Percentiles rank a stretch among this genome's conserved stretches.
phyloP scores from a whole-genome alignment of 2,888 invertebrate genomes.

The Chaetogeoica ovagalla region DNA sequence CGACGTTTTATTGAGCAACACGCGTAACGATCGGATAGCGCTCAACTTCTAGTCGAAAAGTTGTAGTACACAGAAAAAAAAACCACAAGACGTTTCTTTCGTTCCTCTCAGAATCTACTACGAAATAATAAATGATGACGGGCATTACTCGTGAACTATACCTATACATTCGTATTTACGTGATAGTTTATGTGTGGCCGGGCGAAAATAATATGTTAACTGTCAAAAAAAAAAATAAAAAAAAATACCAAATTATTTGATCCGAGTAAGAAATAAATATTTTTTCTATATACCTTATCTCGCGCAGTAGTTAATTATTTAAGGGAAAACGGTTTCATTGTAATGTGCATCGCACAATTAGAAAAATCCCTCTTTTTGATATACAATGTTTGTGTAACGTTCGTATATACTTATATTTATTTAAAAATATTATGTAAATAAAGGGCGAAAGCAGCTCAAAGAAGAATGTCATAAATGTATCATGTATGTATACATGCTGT shows the following conservation, averaged over 20 bases:
- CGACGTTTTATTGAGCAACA: no score
- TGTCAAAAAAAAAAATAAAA: neutral
- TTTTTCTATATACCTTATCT: neutral
- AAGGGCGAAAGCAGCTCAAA: constrained; percentile 19
- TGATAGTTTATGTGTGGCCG: no score
- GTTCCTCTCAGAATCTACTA: no score
- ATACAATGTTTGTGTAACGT: neutral
- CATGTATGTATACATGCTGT: no score
- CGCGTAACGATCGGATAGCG: no score
- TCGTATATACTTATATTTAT: neutral
- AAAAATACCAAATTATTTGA: neutral
- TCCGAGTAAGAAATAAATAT: constrained; percentile 4
- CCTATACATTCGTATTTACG: no score
- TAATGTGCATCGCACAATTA: neutral
- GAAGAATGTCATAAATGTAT: constrained; percentile 27
- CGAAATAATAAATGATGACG: no score
- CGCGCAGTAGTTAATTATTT: constrained; percentile 5
- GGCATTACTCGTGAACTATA: no score
- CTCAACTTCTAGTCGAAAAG: no score
- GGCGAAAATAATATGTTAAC: no score
- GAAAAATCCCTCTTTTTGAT: constrained; percentile 13
- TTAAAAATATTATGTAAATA: constrained; percentile 30
- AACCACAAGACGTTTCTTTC: no score
- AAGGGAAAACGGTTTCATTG: constrained; percentile 11
- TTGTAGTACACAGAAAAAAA: no score